Evolutionary conservation across 2,888 invertebrate genomes (phyloP).

Genomic region (Trachelus stipa): DNA sequence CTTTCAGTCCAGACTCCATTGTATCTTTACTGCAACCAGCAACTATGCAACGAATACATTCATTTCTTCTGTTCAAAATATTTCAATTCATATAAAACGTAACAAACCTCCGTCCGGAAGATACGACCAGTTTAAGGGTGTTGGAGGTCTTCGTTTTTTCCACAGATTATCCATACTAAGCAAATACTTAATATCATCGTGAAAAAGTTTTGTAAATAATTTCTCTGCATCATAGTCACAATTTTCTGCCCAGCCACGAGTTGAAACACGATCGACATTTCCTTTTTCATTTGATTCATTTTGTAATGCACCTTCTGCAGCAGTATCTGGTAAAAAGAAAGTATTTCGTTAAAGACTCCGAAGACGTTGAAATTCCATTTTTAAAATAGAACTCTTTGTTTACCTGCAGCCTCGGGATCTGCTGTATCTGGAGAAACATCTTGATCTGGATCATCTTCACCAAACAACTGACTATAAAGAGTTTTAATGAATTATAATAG

Average conservation of each 20-base stretch:
- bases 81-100: background rate
- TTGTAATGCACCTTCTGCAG: constrained; percentile 73
- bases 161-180: constrained; percentile 95
- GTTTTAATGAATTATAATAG: constrained; percentile 21
- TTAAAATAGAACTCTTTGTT: constrained; percentile 30
- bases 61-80: background rate
- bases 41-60: constrained; percentile 44
- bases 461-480: constrained; percentile 88
- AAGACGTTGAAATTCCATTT: background rate
- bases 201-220: constrained; percentile 92
- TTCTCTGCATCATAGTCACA: constrained; percentile 85
- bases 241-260: constrained; percentile 89
- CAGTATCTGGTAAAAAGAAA: constrained; percentile 54
- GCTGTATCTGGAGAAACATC: constrained; percentile 98
- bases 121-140: constrained; percentile 79
- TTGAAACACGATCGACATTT: constrained; percentile 73
- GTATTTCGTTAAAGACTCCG: constrained; percentile 2
- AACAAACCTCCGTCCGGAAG: constrained; percentile 67
- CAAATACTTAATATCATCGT: constrained; percentile 94
- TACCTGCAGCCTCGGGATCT: constrained; percentile 90
- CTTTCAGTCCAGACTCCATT: constrained; percentile 71
- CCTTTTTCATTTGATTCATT: constrained; percentile 69
- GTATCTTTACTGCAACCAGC: constrained; percentile 69
- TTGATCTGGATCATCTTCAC: constrained; percentile 95
- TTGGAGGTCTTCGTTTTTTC: constrained; percentile 89